phyloP scores from a whole-genome alignment of 2,797 vertebrate genomes.

The Onychomys torridus region DNA sequence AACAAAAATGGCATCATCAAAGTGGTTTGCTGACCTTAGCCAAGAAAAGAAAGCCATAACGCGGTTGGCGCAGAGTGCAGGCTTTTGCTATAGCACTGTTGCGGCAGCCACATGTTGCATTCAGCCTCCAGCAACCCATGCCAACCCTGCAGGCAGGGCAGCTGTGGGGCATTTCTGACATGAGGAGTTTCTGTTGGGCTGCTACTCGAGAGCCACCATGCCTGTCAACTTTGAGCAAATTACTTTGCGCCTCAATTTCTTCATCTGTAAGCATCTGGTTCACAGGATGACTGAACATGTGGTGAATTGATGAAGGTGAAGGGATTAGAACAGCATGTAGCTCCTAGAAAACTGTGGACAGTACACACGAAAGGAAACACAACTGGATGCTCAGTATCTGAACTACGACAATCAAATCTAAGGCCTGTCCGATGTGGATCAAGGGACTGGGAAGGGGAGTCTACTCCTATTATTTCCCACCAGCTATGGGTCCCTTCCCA shows the following conservation, averaged over 20 bases:
- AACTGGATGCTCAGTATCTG: not conserved
- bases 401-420: not conserved
- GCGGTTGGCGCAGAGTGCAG: rapidly evolving
- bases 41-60: not conserved
- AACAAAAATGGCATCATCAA: not conserved
- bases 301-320: not conserved
- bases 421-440: not conserved
- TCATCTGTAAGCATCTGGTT: not conserved
- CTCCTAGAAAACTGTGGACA: not conserved
- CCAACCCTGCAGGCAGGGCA: too few species aligned
- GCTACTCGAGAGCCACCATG: not conserved
- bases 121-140: not conserved
- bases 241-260: not conserved
- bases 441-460: not conserved
- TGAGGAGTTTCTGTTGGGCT: not conserved
- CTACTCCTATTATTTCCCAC: slow-evolving; percentile 52
- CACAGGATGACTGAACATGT: not conserved
- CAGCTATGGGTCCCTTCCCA: slow-evolving; percentile 63
- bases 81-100: not conserved
- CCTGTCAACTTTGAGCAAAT: not conserved
- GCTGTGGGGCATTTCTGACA: not conserved
- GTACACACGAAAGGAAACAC: not conserved
- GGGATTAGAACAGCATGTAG: not conserved
- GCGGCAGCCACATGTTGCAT: not conserved
- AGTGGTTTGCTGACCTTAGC: not conserved